Evolutionary conservation across 1,140 invertebrate genomes (phyloP), one percentile per base, ranked within the genome.

Genomic region (Holcopasites calliopsidis): DNA sequence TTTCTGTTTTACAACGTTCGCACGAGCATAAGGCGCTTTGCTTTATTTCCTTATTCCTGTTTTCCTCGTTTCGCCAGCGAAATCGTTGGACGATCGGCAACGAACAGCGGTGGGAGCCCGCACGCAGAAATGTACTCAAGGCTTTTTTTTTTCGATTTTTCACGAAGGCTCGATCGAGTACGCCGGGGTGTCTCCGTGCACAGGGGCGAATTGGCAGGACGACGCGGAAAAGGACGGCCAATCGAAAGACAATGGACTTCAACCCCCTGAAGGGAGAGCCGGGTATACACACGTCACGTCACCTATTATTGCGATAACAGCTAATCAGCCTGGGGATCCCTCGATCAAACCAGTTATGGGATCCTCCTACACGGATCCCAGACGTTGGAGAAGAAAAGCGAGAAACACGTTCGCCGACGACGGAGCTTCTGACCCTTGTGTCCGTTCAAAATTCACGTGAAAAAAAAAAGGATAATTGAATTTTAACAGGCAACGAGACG

Each of bases 291-390:
- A 79, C 75, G 82, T 82, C 82, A 78, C 66, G 71, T 80, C 76
- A 68, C 38, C 85, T 82, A 85, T 84, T 85, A 84, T 86, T 65
- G 71, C 64, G 82, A 84, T 87, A 87, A 86, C 82, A 79, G 83
- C 85, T 87, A 86, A 87, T 87, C 84, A 81, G 57, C 44, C 31
- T 38, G 44, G 66, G 60, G 8, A 75, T 78, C 72, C 80, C 77
- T 74, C 71, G 72, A 76, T 73, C 50, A 52, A 23, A 11, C 18
- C 33, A 10, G 71, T 76, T 74, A 77, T 58, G 68, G 57, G 28
- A 75, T 57, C 31, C 23, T 23, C 49, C 35, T 18, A 8, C 3
- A 6, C 6, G 26, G n/a, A 44, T 44, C 60, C 23, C 31, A 61
- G 47, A 52, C 40, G 7, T 18, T 28, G 49, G 64, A 35, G 28